phyloP scores from a whole-genome alignment of 2,113 vertebrate species.

The Psittacula cyanocephala region DNA sequence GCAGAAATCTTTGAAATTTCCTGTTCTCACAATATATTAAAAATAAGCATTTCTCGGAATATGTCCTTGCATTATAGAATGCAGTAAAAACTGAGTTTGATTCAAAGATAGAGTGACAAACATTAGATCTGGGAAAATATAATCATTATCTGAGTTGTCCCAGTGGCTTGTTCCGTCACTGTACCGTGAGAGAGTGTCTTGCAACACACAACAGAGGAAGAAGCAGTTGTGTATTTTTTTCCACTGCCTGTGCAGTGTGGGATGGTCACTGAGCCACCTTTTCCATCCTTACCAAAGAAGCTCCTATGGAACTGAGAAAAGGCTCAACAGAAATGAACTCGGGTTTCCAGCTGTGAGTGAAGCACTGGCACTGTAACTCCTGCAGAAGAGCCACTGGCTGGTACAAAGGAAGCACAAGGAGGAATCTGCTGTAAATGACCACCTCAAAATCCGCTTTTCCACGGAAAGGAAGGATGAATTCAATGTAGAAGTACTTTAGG shows the following conservation, averaged over 20 bases:
- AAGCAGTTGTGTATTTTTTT: constrained; percentile 5
- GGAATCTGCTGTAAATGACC: background rate
- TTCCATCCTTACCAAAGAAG: background rate
- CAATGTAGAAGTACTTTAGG: background rate
- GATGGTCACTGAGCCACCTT: background rate
- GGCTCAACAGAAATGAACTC: background rate
- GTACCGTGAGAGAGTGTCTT: background rate
- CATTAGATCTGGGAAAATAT: background rate
- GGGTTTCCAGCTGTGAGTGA: background rate
- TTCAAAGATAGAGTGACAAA: background rate
- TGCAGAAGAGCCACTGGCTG: background rate
- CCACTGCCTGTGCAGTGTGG: background rate
- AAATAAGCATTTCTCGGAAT: background rate
- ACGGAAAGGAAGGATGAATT: background rate
- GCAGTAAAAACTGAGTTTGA: background rate
- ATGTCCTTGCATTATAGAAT: background rate
- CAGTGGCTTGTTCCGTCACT: background rate
- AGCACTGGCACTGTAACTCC: background rate
- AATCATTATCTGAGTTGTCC: background rate
- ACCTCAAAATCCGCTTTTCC: background rate
- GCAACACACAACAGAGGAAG: background rate
- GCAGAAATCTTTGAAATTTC: background rate
- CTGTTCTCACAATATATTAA: background rate
- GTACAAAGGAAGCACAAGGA: background rate
- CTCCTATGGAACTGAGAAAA: background rate